Percentiles rank a stretch among this genome's conserved stretches.
phyloP scores from a whole-genome alignment of 2,888 invertebrate genomes.

The Theretra japonica region DNA sequence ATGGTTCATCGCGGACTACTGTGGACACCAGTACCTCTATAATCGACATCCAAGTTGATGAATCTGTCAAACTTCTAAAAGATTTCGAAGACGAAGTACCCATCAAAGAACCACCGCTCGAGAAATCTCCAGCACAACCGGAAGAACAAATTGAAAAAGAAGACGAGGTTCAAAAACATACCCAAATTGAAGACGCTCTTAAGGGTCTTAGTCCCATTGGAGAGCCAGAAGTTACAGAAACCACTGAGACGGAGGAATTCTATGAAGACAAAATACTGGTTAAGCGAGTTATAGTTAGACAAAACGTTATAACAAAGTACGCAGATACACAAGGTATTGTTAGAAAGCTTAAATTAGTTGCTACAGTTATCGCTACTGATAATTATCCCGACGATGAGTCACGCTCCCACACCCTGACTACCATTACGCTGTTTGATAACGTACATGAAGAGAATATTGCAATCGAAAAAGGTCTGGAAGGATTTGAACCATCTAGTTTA shows the following conservation, averaged over 20 bases:
- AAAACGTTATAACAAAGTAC: conserved; percentile 43
- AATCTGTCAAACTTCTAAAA: not conserved
- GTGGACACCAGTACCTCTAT: not conserved
- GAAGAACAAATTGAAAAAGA: conserved; percentile 53
- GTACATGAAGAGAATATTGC: too few species aligned
- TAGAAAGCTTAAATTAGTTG: too few species aligned
- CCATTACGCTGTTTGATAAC: too few species aligned
- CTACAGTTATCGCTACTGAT: too few species aligned
- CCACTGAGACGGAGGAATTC: conserved; percentile 39
- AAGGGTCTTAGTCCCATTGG: conserved; percentile 34
- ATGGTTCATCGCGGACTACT: conserved; percentile 52
- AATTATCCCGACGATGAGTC: too few species aligned
- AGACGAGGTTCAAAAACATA: conserved; percentile 47
- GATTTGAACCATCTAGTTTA: conserved; percentile 53
- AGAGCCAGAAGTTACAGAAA: conserved; percentile 37
- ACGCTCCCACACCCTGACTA: too few species aligned
- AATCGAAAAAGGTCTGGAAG: conserved; percentile 51
- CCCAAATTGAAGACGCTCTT: conserved; percentile 34
- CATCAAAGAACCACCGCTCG: conserved; percentile 43
- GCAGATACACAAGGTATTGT: conserved; percentile 42
- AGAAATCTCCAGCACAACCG: conserved; percentile 56
- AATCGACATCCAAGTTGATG: not conserved
- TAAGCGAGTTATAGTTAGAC: conserved; percentile 36
- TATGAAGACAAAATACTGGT: conserved; percentile 35
- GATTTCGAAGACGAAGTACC: not conserved